phyloP scores from a whole-genome alignment of 2,113 vertebrate genomes.

The Oriolus oriolus region DNA sequence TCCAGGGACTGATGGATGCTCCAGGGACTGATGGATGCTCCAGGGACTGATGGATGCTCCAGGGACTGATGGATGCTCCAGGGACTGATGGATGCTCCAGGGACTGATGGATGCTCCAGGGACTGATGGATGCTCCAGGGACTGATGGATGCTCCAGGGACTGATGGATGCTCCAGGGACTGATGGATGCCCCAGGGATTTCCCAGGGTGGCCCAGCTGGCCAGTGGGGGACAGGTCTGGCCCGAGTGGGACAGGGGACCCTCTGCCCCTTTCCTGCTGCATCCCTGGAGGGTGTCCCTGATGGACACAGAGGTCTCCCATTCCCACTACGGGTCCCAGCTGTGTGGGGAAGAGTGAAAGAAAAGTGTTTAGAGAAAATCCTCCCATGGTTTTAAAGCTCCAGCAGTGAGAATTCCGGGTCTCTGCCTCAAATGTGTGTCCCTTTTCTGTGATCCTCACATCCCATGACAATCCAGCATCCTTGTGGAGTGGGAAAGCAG shows the following conservation, averaged over 20 bases:
- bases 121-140: background rate
- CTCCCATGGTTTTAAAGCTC: background rate
- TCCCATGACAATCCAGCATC: fast-evolving
- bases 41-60: too few species aligned
- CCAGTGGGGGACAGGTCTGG: too few species aligned
- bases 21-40: too few species aligned
- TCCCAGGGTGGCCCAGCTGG: too few species aligned
- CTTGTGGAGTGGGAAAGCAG: background rate
- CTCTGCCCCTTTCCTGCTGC: background rate
- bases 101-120: background rate
- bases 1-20: too few species aligned
- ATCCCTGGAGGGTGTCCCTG: background rate
- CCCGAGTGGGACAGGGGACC: too few species aligned
- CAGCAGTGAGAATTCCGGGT: background rate
- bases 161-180: background rate
- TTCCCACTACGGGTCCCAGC: fast-evolving
- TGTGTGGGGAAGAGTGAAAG: background rate
- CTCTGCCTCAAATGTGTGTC: fast-evolving
- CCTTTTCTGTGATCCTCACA: background rate
- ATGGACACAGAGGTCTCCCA: fast-evolving
- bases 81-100: too few species aligned
- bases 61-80: too few species aligned
- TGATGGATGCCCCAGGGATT: background rate
- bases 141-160: background rate
- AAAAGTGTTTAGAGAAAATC: background rate